Evolutionary conservation across 1,140 invertebrate species (phyloP), one percentile per base, ranked within the genome.

Genomic region (Sycophila sp.): DNA sequence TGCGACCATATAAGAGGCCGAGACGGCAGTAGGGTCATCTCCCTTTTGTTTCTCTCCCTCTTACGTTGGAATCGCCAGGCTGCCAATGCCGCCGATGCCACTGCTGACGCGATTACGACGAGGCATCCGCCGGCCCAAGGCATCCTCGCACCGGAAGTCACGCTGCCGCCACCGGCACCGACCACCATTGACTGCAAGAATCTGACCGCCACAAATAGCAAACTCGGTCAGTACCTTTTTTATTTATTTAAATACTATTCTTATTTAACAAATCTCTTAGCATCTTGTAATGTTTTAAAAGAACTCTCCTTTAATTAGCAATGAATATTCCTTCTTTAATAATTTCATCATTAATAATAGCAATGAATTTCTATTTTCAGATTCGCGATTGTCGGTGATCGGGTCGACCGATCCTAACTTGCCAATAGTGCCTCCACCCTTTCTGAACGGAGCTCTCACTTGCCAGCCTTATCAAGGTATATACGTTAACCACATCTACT

Each of bases 401-500:
- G 78, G 76, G 22, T 77, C 81, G 69, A 75, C 77, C 72, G 80
- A 82, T 72, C 77, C 78, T 73, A 77, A 81, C 78, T 83, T 80
- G 79, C 84, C 84, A 77, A 82, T 80, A 83, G 83, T 85, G 82
- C 83, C 84, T 84, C 82, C 81, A 81, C 78, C 76, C 72, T 83
- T 85, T 77, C 77, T 85, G 68, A 80, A 77, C 75, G 80, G 77
- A 83, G 79, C 77, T 83, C 79, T 86, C 68, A 83, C 83, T 78
- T 85, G 84, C 78, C 82, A 85, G 79, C 82, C 83, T 74, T 83
- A 83, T 74, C 81, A 87, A 76, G 87, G 87, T 80, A 81, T 83
- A 76, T 84, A 84, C 70, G 78, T 89, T 74, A 92, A 93, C 81
- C 92, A 93, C 83, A 86, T 92, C 59, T 93, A 93, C 85, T 94